phyloP scores from a whole-genome alignment of 2,797 vertebrate species.

The Crocidura indochinensis region DNA sequence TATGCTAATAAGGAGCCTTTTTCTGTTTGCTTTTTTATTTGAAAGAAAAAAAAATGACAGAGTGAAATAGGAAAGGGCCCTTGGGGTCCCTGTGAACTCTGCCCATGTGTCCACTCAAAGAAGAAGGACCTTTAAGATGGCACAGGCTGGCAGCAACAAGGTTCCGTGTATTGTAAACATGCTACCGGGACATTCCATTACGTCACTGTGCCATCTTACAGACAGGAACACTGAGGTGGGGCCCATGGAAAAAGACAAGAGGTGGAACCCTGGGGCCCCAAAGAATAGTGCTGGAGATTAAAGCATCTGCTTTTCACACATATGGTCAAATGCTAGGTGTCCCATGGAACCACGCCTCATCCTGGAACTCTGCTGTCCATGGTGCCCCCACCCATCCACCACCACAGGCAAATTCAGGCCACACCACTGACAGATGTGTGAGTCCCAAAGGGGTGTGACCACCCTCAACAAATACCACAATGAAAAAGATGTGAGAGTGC shows the following conservation, averaged over 20 bases:
- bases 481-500: too few relatives aligned
- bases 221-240: not conserved
- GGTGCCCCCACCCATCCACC: too few relatives aligned
- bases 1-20: slow-evolving; percentile 30
- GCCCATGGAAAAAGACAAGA: not conserved
- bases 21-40: not conserved
- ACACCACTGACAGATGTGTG: too few relatives aligned
- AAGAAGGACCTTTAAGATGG: not conserved
- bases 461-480: too few relatives aligned
- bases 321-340: too few relatives aligned
- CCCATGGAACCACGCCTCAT: too few relatives aligned
- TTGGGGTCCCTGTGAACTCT: too few relatives aligned
- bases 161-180: not conserved
- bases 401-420: too few relatives aligned
- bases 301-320: too few relatives aligned
- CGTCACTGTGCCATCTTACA: not conserved
- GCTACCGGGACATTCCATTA: not conserved
- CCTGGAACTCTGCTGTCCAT: too few relatives aligned
- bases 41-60: slow-evolving; percentile 49
- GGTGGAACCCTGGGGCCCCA: not conserved
- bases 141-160: accelerated
- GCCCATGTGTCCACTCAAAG: not conserved
- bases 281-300: too few relatives aligned
- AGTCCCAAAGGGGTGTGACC: too few relatives aligned
- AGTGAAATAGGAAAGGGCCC: slow-evolving; percentile 5